phyloP scores from a whole-genome alignment of 1,140 invertebrate genomes.

The Protaetia brevitarsis region DNA sequence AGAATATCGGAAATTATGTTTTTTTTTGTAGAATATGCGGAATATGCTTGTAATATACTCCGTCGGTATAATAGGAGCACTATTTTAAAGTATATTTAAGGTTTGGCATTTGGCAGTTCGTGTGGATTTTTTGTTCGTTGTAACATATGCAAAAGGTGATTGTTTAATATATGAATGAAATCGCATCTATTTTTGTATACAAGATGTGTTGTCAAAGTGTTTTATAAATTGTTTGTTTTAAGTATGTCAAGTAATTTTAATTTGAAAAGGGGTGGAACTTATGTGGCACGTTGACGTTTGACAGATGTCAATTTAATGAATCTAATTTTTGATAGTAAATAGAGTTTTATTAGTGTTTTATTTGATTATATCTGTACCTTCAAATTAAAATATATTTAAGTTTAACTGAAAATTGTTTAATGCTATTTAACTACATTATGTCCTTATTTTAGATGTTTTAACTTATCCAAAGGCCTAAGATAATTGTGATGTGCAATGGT shows the following conservation, averaged over 20 bases:
- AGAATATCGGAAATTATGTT: too few species aligned
- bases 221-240: background rate
- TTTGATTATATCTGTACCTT: background rate
- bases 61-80: too few species aligned
- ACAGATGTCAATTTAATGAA: slow-evolving; percentile 22
- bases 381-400: background rate
- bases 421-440: background rate
- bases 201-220: too few species aligned
- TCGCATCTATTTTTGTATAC: too few species aligned
- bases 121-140: too few species aligned
- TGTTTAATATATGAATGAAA: too few species aligned
- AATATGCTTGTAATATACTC: too few species aligned
- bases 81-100: too few species aligned
- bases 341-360: too few species aligned
- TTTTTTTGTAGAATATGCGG: too few species aligned
- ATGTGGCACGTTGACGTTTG: slow-evolving; percentile 23
- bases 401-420: background rate
- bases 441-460: slow-evolving; percentile 19
- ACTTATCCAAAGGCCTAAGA: slow-evolving; percentile 19
- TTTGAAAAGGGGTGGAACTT: slow-evolving; percentile 12
- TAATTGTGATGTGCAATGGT: background rate
- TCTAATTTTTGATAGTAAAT: background rate
- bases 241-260: background rate
- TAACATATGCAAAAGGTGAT: too few species aligned
- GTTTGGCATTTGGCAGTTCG: too few species aligned